These are phyloP conservation scores for Erythrocercus mccallii DNA, from an alignment of 2,113 vertebrate genomes.

Conservation along the genomic window DNA sequence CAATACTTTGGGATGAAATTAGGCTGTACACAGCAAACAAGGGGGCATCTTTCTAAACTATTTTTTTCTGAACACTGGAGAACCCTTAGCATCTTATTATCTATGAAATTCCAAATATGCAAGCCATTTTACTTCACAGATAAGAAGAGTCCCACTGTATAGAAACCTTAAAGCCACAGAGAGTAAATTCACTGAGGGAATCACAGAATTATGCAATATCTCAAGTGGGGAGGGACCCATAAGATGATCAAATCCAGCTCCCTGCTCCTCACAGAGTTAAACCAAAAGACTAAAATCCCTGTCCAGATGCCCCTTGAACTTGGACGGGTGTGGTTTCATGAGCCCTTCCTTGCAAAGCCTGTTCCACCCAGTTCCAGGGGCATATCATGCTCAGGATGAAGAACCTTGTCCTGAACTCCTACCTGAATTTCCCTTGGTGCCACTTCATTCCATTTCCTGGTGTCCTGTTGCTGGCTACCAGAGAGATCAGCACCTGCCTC, in stretches of 20 bases:
- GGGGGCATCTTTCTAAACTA: neutral
- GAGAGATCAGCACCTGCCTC: neutral
- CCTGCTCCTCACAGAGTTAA: neutral
- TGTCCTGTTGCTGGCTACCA: too few species aligned
- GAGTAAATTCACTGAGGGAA: accelerated
- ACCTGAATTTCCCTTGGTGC: neutral
- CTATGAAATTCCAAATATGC: neutral
- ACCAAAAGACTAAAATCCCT: accelerated
- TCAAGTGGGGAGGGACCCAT: neutral
- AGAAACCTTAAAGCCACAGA: neutral
- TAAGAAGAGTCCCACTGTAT: too few species aligned
- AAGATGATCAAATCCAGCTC: neutral
- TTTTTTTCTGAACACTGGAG: neutral
- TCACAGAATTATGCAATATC: neutral
- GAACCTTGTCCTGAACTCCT: neutral
- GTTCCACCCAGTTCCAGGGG: neutral
- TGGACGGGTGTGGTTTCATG: neutral
- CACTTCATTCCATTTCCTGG: neutral
- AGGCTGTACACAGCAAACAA: neutral
- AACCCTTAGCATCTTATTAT: neutral
- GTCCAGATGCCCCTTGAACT: too few species aligned
- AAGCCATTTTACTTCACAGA: neutral
- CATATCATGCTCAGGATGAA: too few species aligned
- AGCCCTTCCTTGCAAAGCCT: neutral
- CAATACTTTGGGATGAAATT: neutral